Evolutionary conservation across 2,797 vertebrate species (phyloP).

Genomic region (Heliangelus exortis): DNA sequence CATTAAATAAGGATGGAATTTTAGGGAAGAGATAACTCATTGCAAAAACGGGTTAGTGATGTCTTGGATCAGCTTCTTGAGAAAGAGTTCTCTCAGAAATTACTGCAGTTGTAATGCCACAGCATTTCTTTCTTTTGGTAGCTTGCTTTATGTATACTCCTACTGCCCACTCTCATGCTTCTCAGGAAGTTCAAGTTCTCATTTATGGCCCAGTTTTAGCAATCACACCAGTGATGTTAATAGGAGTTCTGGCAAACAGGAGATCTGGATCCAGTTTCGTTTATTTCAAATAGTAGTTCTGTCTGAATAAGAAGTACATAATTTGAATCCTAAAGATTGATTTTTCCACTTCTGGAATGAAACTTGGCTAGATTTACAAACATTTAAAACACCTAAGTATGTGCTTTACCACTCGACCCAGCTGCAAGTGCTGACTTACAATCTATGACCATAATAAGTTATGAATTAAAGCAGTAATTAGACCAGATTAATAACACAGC

Average conservation of each 20-base stretch:
- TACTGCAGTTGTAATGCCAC: not conserved
- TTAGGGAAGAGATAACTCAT: not conserved
- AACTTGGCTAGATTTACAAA: not conserved
- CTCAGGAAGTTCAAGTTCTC: not conserved
- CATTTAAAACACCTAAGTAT: not conserved
- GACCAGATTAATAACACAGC: constrained; percentile 4
- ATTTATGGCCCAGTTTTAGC: not conserved
- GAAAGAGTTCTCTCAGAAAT: not conserved
- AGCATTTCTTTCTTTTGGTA: not conserved
- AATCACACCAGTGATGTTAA: not conserved
- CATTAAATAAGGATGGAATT: not conserved
- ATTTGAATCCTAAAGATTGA: not conserved
- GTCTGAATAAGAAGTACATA: not conserved
- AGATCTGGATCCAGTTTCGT: not conserved
- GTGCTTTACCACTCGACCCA: not conserved
- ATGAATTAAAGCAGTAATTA: constrained; percentile 36
- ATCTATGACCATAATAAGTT: not conserved
- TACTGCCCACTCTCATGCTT: not conserved
- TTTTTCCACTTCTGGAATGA: not conserved
- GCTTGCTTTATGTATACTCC: not conserved
- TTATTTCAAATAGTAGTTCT: not conserved
- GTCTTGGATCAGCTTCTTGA: not conserved
- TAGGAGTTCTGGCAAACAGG: not conserved
- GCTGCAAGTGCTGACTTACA: constrained; percentile 6
- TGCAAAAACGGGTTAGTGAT: not conserved